Conservation (phyloP, 2,113 vertebrate species). For the Todiramphus saurophagus region DNA sequence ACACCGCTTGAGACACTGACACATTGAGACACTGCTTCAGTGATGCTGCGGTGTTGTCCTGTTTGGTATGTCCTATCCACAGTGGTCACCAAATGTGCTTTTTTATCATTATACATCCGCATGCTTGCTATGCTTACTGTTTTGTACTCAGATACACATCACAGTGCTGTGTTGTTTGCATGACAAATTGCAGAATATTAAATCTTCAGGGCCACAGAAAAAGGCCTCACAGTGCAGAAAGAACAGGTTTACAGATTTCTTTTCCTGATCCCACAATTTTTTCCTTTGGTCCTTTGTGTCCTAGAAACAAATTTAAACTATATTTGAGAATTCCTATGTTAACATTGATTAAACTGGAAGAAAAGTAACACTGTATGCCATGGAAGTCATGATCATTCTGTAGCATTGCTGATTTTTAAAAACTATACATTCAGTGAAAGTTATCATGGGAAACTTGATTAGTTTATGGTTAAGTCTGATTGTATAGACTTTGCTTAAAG, state of each 20-base stretch:
- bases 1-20: neutral
- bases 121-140: slow-evolving; percentile 44
- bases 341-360: neutral
- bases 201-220: slow-evolving; percentile 2
- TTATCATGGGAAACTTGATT: neutral
- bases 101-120: slow-evolving; percentile 8
- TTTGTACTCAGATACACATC: slow-evolving; percentile 14
- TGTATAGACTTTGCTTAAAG: neutral
- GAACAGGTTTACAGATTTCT: neutral
- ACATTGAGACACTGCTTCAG: neutral
- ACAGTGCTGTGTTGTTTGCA: slow-evolving; percentile 16
- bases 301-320: neutral
- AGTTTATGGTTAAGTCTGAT: neutral
- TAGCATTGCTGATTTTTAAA: neutral
- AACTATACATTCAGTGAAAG: neutral
- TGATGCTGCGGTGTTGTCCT: neutral
- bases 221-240: neutral
- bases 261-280: neutral
- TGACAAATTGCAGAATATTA: slow-evolving; percentile 33
- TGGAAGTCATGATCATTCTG: neutral
- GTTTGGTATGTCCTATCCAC: neutral
- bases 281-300: neutral
- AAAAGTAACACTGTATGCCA: neutral
- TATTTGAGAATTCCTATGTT: neutral
- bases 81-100: neutral